Base-by-base conservation (phyloP, 2,888 invertebrate species). In the Brenthis daphne region DNA sequence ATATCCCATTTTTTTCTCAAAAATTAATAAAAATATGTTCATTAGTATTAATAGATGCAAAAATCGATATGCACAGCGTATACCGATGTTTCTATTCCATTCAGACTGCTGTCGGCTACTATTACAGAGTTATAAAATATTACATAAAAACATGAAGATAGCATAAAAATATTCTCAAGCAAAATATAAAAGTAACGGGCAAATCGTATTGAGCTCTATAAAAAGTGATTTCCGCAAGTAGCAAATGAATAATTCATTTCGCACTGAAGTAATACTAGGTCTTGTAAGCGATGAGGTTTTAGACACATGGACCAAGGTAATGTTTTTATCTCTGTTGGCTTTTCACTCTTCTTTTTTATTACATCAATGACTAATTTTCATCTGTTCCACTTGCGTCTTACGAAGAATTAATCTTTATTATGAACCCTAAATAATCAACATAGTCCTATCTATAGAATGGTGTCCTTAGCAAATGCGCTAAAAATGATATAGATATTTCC, bases 161-260 rank as follows among this genome's bases (percentile, higher is more conserved):
- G 29, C 48, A 50, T 33, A 50, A 60, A 63, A 53, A 63, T 63
- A 63, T 53, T 43, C 53, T 53, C 53, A 33, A 53, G 51, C 53
- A 33, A 58, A 54, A 29, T 60, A 58, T 54, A 60, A 57, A 58
- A 58, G 16, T 58, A 24, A 58, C 53, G 57, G 47, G 58, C 58
- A 66, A 58, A 66, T 54, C 57, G 47, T 66, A 60, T 60, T 33
- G 58, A 54, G 47, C 20, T 24, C 43, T 33, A 47, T 50, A 60
- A 66, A 60, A 66, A 60, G 54, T 66, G 54, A 60, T 60, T 54
- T 48, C 47, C 54, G 53, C 24, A 43, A 58, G 58, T 43, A 29
- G 43, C 47, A 33, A 50, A 43, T 66, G 58, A 66, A 66, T 66
- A 58, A 60, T 66, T 66, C 66, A 60, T 29, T 47, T 47, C 51